Conservation (phyloP, 2,888 invertebrate species). For the Sipha maydis region DNA sequence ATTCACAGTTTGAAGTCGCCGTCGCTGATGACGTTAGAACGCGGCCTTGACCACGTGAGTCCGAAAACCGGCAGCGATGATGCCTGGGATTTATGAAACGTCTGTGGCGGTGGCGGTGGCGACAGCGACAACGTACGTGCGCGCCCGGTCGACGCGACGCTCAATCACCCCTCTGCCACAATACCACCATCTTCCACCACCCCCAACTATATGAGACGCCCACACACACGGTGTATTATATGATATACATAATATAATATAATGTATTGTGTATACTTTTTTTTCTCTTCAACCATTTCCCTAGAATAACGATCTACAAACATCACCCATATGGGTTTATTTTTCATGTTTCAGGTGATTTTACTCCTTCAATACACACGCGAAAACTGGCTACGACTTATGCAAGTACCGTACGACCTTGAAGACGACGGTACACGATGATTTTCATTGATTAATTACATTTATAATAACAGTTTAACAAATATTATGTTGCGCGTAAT, state of each 20-base stretch:
- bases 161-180: conserved; percentile 10
- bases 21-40: conserved; percentile 29
- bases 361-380: neutral
- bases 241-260: neutral
- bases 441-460: neutral
- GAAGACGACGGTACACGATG: neutral
- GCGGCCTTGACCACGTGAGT: conserved; percentile 59
- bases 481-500: neutral
- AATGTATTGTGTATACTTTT: neutral
- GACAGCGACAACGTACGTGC: conserved; percentile 23
- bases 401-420: neutral
- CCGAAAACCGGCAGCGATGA: conserved; percentile 19
- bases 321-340: conserved; percentile 1
- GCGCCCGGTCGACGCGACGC: conserved; percentile 16
- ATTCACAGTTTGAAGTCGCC: conserved; percentile 9
- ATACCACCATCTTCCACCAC: neutral
- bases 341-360: neutral
- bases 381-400: neutral
- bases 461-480: neutral
- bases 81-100: conserved; percentile 34
- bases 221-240: conserved; percentile 11
- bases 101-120: neutral
- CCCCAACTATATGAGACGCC: neutral
- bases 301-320: conserved; percentile 10
- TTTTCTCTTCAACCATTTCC: neutral